Evolutionary conservation across 2,888 invertebrate species (phyloP).

Genomic region (Ophioninae sp.): DNA sequence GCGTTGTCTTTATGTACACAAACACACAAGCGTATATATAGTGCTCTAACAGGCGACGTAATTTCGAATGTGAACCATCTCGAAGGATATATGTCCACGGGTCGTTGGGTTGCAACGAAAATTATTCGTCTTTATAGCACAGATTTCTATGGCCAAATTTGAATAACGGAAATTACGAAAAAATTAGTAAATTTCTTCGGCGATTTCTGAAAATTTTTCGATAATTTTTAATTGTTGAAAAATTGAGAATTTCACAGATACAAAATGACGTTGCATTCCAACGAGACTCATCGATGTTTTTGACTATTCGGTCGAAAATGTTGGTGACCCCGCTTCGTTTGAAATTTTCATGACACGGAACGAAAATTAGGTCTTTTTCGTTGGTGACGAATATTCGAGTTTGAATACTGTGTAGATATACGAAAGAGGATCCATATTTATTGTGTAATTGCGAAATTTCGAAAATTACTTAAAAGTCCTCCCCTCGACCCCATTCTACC

Average conservation of each 20-base stretch:
- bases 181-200: no score
- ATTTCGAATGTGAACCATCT: neutral
- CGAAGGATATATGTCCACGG: neutral
- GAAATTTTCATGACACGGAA: conserved; percentile 27
- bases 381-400: conserved; percentile 54
- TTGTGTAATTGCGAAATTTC: conserved; percentile 54
- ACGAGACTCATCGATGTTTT: neutral
- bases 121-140: no score
- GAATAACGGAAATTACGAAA: no score
- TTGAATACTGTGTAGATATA: conserved; percentile 69
- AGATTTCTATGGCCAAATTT: no score
- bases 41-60: no score
- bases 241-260: no score
- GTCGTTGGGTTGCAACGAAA: no score
- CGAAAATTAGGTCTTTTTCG: neutral
- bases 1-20: conserved; percentile 33
- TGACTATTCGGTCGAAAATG: conserved; percentile 19
- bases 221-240: no score
- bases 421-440: conserved; percentile 64
- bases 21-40: neutral
- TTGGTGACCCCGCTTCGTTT: neutral
- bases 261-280: no score
- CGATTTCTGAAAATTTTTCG: no score
- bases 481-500: conserved; percentile 40
- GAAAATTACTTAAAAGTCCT: conserved; percentile 26